phyloP scores from a whole-genome alignment of 1,140 invertebrate species.

The Rhizoglyphus robini region DNA sequence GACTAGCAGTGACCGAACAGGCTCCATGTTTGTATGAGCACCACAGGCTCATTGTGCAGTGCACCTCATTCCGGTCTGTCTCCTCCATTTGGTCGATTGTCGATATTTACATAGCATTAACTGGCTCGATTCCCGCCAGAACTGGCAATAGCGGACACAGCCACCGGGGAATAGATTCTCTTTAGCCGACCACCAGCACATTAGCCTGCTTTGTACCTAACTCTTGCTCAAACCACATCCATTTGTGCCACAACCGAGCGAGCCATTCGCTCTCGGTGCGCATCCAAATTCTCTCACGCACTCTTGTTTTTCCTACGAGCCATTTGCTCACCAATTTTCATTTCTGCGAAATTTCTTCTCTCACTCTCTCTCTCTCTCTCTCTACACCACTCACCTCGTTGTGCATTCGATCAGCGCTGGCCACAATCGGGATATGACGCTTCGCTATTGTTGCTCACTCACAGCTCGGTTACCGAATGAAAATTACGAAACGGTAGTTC shows the following conservation, averaged over 20 bases:
- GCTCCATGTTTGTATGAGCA: neutral
- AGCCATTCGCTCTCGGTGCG: neutral
- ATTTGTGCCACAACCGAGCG: neutral
- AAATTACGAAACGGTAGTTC: too few relatives aligned
- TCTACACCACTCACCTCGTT: too few relatives aligned
- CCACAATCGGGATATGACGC: too few relatives aligned
- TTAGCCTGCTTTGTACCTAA: conserved; percentile 1
- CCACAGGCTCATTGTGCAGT: neutral
- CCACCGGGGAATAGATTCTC: neutral
- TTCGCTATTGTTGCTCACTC: too few relatives aligned
- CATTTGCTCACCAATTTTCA: neutral
- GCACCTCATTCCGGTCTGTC: neutral
- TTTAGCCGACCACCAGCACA: neutral
- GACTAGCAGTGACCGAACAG: neutral
- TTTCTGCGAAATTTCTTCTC: too few relatives aligned
- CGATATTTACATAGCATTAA: conserved; percentile 11
- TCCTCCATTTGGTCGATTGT: neutral
- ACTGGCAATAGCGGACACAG: neutral
- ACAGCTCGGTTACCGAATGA: too few relatives aligned
- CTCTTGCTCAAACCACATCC: conserved; percentile 11
- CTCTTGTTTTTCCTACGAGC: neutral
- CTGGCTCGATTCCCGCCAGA: neutral
- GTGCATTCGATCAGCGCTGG: too few relatives aligned
- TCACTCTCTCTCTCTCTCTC: too few relatives aligned
- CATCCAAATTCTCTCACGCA: conserved; percentile 2